phyloP scores from a whole-genome alignment of 2,888 invertebrate genomes.

The Tetramorium bicarinatum region DNA sequence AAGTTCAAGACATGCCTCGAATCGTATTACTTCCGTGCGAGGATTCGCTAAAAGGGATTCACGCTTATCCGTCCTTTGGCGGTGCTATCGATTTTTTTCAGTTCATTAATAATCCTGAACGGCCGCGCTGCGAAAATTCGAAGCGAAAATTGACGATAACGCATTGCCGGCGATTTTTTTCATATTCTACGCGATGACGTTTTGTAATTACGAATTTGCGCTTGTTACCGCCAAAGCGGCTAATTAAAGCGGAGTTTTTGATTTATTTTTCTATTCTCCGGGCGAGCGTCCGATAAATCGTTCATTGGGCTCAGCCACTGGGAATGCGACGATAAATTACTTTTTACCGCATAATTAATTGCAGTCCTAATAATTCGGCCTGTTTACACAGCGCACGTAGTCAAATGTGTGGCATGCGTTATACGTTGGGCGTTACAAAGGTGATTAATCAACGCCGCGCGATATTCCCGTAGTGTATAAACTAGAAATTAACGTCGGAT shows the following conservation, averaged over 20 bases:
- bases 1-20: slow-evolving; percentile 59
- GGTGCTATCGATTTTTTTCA: slow-evolving; percentile 51
- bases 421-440: slow-evolving; percentile 65
- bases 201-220: slow-evolving; percentile 19
- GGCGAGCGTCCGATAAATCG: slow-evolving; percentile 34
- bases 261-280: slow-evolving; percentile 37
- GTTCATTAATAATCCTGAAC: slow-evolving; percentile 42
- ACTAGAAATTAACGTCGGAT: slow-evolving; percentile 65
- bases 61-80: slow-evolving; percentile 27
- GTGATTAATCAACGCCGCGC: slow-evolving; percentile 69
- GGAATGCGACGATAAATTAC: slow-evolving; percentile 40
- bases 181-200: slow-evolving; percentile 17
- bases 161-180: slow-evolving; percentile 36
- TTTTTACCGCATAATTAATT: slow-evolving; percentile 50
- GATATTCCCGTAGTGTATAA: slow-evolving; percentile 69
- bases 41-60: slow-evolving; percentile 63
- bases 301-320: not conserved
- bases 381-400: slow-evolving; percentile 60
- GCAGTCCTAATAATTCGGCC: slow-evolving; percentile 52
- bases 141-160: slow-evolving; percentile 53
- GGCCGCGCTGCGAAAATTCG: slow-evolving; percentile 32
- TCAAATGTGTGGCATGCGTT: slow-evolving; percentile 59
- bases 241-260: slow-evolving; percentile 35
- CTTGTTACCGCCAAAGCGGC: slow-evolving; percentile 36
- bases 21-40: slow-evolving; percentile 60